A percentile compares a stretch with the other conserved stretches of the same genome.
These are phyloP conservation scores for Ashinkailepas kermadecensis DNA, from an alignment of 2,888 invertebrate genomes.

Conservation along the genomic window DNA sequence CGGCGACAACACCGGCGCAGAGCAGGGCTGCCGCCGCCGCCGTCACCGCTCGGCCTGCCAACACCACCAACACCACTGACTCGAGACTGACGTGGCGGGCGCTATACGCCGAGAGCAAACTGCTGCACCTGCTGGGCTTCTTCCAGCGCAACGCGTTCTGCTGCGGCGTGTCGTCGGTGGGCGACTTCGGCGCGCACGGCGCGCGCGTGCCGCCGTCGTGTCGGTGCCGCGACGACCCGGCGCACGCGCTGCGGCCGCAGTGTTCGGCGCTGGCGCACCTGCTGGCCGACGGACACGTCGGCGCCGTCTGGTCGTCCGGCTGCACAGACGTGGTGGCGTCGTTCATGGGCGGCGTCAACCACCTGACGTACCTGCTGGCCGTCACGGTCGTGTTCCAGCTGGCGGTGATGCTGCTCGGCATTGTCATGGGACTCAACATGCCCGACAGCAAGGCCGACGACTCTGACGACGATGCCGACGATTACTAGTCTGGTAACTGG, in stretches of 20 bases:
- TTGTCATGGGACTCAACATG: background rate
- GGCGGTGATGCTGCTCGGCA: background rate
- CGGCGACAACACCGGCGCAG: background rate
- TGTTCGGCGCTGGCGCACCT: background rate
- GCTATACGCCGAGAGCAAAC: background rate
- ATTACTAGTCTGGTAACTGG: background rate
- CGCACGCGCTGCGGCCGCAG: background rate
- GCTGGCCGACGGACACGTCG: background rate
- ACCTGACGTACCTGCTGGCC: background rate
- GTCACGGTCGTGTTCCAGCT: background rate
- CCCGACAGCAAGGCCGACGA: background rate
- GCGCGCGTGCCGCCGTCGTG: background rate
- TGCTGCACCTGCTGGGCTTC: background rate
- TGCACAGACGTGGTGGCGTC: background rate
- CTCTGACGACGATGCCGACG: background rate
- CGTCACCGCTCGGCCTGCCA: background rate
- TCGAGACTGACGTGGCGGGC: slow-evolving; percentile 21
- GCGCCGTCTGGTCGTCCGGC: background rate
- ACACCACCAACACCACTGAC: slow-evolving; percentile 26
- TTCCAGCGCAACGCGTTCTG: background rate
- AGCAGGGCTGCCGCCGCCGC: background rate
- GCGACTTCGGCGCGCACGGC: background rate
- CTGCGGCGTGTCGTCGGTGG: background rate
- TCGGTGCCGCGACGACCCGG: background rate
- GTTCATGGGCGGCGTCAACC: background rate